A percentile compares a stretch with the other conserved stretches of the same genome.
Evolutionary conservation across 2,797 vertebrate species (phyloP).

Genomic region (Chaenodraco wilsoni): DNA sequence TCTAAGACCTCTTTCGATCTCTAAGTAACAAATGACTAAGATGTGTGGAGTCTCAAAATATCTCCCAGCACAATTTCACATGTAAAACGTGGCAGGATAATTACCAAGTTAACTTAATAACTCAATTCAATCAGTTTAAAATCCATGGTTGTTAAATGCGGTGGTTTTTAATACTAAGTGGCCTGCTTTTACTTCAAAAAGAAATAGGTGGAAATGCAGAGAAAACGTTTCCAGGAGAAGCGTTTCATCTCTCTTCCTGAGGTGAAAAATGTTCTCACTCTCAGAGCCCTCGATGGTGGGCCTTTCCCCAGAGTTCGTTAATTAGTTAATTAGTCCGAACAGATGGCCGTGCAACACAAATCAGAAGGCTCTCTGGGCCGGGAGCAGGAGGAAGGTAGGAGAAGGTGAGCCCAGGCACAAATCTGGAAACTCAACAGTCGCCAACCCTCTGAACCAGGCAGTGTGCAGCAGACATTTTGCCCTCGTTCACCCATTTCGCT

Average conservation of each 20-base stretch:
- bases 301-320: constrained; percentile 85
- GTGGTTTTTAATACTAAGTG: constrained; percentile 30
- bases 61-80: background rate
- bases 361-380: constrained; percentile 76
- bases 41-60: background rate
- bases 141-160: constrained; percentile 12
- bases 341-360: constrained; percentile 84
- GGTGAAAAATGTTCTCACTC: constrained; percentile 77
- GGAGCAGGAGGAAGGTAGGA: constrained; percentile 75
- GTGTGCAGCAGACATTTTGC: constrained; percentile 69
- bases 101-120: constrained; percentile 18
- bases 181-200: constrained; percentile 43
- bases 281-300: constrained; percentile 65
- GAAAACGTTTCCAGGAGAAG: constrained; percentile 65
- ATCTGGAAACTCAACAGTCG: constrained; percentile 65
- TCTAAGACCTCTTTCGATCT: background rate
- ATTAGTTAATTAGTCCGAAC: constrained; percentile 87
- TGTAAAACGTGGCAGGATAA: constrained; percentile 15
- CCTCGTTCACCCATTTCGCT: constrained; percentile 61
- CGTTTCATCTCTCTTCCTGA: constrained; percentile 78
- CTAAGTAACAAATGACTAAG: background rate
- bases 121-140: constrained; percentile 1
- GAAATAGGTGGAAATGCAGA: constrained; percentile 36
- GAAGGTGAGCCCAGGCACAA: constrained; percentile 72
- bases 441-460: constrained; percentile 59